Evolutionary conservation across 2,113 vertebrate genomes (phyloP).

Genomic region (Ptilonorhynchus violaceus): DNA sequence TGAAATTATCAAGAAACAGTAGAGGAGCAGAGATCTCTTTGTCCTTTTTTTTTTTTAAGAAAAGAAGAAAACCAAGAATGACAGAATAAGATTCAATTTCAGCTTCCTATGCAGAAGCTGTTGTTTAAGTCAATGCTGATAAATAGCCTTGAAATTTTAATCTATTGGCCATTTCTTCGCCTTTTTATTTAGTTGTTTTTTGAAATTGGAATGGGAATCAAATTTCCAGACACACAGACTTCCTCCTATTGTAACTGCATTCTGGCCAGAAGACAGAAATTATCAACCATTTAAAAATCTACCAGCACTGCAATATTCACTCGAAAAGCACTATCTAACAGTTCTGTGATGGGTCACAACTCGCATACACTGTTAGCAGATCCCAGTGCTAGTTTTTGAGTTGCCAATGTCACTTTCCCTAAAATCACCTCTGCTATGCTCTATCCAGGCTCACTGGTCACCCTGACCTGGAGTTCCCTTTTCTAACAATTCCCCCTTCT

Average conservation of each 20-base stretch:
- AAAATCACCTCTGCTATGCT: rapidly evolving
- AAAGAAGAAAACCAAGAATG: background rate
- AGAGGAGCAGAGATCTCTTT: background rate
- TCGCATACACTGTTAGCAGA: background rate
- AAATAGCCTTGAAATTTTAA: background rate
- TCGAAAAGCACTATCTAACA: background rate
- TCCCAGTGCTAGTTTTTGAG: background rate
- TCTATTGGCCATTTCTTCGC: background rate
- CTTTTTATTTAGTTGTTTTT: background rate
- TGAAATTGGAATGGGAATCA: background rate
- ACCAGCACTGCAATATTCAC: background rate
- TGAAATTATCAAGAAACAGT: background rate
- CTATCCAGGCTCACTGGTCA: background rate
- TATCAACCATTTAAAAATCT: background rate
- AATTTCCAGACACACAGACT: background rate
- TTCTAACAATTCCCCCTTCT: background rate
- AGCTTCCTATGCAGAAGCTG: background rate
- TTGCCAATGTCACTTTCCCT: background rate
- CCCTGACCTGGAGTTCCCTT: background rate
- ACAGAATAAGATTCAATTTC: background rate
- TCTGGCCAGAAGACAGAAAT: background rate
- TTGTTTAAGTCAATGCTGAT: background rate
- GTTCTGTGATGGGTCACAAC: background rate
- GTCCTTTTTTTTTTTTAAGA: background rate
- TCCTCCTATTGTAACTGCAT: background rate